Evolutionary conservation across 1,140 invertebrate genomes (phyloP), one percentile per base, ranked within the genome.

Genomic region (Atta cephalotes): DNA sequence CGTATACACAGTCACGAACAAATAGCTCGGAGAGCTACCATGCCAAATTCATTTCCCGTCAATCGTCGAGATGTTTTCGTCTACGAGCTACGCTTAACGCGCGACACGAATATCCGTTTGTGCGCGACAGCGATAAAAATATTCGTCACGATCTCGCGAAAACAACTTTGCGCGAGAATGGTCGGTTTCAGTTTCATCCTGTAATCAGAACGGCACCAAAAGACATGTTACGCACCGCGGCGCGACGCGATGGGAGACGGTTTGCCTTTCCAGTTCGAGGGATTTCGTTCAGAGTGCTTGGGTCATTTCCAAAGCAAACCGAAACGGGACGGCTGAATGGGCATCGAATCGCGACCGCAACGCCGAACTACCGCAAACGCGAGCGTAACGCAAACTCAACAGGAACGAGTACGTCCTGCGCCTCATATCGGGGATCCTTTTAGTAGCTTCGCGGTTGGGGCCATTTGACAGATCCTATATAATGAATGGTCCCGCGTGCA

Each of bases 301-400:
- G 93, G 92, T 93, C 92, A 93, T 93, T 93, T 93, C 93, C 93
- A 93, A 93, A 93, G 93, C 93, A 93, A 93, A 93, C 93, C 92
- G 91, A 93, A 93, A 93, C 18, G 91, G 90, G 81, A 66, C 92
- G 92, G 92, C 92, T 92, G 92, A 93, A 93, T 93, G 92, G 91
- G 92, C 92, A 92, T 92, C 92, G 92, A 93, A 93, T 93, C 92
- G 89, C 92, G 88, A 93, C 92, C 93, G 91, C 92, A 93, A 74
- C 81, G 90, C 88, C 88, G 90, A 90, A 91, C 76, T 81, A 89
- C 91, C 91, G 89, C 89, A 92, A 92, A 91, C 82, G 91, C 89
- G 79, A 92, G 86, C 84, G 89, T 90, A 92, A 92, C 92, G 89
- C 92, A 92, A 92, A 92, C 91, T 92, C 90, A 63, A 91, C 89